Evolutionary conservation across 1,140 invertebrate species (phyloP).

Genomic region (Zeugodacus cucurbitae): DNA sequence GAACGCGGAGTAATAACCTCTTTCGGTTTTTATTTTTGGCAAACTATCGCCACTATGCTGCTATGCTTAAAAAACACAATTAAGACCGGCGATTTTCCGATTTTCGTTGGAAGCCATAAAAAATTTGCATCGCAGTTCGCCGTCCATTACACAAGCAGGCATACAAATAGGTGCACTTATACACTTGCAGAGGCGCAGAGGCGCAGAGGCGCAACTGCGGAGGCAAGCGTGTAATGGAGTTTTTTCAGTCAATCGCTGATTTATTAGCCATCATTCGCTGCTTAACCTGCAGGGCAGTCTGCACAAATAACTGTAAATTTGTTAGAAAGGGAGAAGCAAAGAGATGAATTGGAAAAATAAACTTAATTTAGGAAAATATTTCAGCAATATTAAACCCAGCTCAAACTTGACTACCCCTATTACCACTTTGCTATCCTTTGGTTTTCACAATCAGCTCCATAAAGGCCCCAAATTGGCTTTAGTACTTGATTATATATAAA

Average conservation of each 20-base stretch:
- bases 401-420: no score
- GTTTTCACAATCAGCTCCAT: no score
- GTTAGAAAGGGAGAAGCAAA: no score
- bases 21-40: not conserved
- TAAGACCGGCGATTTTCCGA: not conserved
- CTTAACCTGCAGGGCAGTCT: no score
- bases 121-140: not conserved
- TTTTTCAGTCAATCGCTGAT: not conserved
- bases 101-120: not conserved
- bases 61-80: slow-evolving; percentile 3
- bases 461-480: no score
- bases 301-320: no score
- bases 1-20: not conserved
- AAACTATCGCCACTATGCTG: not conserved
- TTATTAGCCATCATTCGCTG: not conserved
- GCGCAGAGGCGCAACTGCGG: not conserved
- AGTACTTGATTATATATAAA: no score
- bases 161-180: not conserved
- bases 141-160: not conserved
- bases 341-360: no score
- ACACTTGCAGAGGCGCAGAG: no score
- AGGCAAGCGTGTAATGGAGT: not conserved
- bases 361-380: no score
- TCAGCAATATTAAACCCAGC: no score
- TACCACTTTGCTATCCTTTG: no score